Evolutionary conservation across 2,113 vertebrate genomes (phyloP).

Genomic region (Epinephelus fuscoguttatus): DNA sequence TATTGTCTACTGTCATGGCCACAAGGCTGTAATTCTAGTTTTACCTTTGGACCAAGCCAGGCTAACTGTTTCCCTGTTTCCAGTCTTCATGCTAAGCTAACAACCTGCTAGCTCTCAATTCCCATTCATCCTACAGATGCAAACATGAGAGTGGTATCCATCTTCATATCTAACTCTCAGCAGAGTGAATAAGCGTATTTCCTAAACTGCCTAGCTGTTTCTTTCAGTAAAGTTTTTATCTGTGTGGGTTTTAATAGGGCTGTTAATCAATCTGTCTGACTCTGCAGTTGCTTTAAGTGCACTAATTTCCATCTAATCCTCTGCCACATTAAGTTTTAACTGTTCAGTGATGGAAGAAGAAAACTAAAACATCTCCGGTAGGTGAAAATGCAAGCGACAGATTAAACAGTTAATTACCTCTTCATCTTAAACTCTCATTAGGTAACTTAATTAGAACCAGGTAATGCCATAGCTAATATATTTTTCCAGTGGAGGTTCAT

Average conservation of each 20-base stretch:
- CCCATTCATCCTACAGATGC: too few species aligned
- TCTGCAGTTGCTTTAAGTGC: conserved; percentile 12
- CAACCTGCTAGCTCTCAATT: too few species aligned
- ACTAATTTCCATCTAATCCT: neutral
- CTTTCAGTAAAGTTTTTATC: neutral
- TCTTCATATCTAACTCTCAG: too few species aligned
- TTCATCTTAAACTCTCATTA: too few species aligned
- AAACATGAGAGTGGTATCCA: too few species aligned
- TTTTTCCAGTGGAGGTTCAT: neutral
- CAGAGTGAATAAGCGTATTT: neutral
- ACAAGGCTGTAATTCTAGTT: too few species aligned
- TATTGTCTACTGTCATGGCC: too few species aligned
- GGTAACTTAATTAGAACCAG: too few species aligned
- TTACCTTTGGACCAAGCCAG: too few species aligned
- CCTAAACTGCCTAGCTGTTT: neutral
- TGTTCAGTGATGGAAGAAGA: neutral
- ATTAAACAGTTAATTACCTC: neutral
- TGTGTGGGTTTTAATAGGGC: neutral
- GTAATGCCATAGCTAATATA: neutral
- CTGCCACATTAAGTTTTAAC: neutral
- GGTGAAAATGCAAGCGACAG: too few species aligned
- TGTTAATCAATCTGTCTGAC: neutral
- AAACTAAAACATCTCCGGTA: neutral
- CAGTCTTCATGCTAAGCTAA: too few species aligned
- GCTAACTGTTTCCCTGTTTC: too few species aligned